A percentile compares a stretch with the other conserved stretches of the same genome.
phyloP scores from a whole-genome alignment of 1,140 invertebrate species.

The Nephila pilipes region DNA sequence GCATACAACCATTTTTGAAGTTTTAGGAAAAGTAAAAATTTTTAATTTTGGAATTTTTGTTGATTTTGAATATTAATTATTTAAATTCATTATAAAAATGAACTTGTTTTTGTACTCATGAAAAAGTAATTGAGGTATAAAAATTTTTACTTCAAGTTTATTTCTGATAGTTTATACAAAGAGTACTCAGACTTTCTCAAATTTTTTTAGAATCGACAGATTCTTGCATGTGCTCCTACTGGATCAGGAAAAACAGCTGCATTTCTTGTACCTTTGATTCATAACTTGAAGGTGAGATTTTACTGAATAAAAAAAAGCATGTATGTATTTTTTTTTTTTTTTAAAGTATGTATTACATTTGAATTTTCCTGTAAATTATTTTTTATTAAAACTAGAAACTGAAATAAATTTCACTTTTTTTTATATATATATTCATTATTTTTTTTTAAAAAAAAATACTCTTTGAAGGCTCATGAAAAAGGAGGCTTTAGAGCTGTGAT shows the following conservation, averaged over 20 bases:
- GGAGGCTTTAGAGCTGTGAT: slow-evolving; percentile 83
- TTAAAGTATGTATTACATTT: too few species aligned
- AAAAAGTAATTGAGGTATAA: too few species aligned
- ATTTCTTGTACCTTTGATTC: slow-evolving; percentile 90
- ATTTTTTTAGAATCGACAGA: slow-evolving; percentile 86
- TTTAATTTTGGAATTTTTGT: too few species aligned
- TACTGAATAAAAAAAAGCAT: too few species aligned
- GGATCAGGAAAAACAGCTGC: slow-evolving; percentile 94
- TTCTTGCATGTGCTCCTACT: slow-evolving; percentile 96
- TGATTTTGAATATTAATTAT: too few species aligned
- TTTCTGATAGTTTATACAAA: neutral
- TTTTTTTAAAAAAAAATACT: neutral
- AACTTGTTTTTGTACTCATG: too few species aligned
- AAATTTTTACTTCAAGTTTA: neutral
- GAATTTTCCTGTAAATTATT: too few species aligned
- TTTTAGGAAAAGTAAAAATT: too few species aligned
- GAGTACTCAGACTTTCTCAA: neutral
- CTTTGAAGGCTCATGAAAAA: neutral
- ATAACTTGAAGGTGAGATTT: slow-evolving; percentile 83
- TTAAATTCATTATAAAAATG: too few species aligned
- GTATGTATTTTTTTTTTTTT: slow-evolving; percentile 17
- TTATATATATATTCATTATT: neutral
- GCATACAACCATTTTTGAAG: too few species aligned
- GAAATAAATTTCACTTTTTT: too few species aligned
- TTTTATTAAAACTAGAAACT: too few species aligned